These are phyloP conservation scores for Panonychus citri DNA, from an alignment of 1,140 invertebrate genomes.

Conservation along the genomic window DNA sequence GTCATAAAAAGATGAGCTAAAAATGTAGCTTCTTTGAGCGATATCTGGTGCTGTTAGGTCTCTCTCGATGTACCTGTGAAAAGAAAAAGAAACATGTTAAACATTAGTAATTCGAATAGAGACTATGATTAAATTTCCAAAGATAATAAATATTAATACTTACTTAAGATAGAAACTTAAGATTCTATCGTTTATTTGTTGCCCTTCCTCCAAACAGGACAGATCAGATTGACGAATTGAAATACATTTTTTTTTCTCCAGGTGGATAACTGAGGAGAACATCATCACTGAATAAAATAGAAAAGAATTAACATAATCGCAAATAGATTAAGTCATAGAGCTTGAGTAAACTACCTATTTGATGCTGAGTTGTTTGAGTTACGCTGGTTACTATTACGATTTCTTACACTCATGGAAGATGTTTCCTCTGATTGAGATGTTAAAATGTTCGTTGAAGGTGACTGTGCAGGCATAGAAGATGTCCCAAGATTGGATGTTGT, in stretches of 20 bases:
- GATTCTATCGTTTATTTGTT: conserved; percentile 91
- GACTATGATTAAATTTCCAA: no score
- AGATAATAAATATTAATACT: conserved; percentile 15
- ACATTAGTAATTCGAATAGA: no score
- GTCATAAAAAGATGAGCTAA: no score
- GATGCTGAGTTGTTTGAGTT: not conserved
- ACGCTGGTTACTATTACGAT: not conserved
- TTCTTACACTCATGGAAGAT: not conserved
- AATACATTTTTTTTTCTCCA: conserved; percentile 35
- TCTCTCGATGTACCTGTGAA: conserved; percentile 17
- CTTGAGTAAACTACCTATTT: not conserved
- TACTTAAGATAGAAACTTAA: conserved; percentile 89
- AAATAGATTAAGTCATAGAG: not conserved
- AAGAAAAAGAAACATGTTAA: no score
- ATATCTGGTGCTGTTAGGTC: conserved; percentile 43
- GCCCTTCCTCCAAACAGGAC: conserved; percentile 62
- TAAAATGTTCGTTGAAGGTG: no score
- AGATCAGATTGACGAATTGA: conserved; percentile 78
- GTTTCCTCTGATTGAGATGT: no score
- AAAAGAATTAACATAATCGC: not conserved
- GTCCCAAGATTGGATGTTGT: no score
- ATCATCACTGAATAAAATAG: not conserved
- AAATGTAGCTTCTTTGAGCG: conserved; percentile 57
- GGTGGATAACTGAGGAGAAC: conserved; percentile 2
- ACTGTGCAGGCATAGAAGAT: no score